Conservation (phyloP, 1,140 invertebrate genomes). For the Heterodera schachtii region DNA sequence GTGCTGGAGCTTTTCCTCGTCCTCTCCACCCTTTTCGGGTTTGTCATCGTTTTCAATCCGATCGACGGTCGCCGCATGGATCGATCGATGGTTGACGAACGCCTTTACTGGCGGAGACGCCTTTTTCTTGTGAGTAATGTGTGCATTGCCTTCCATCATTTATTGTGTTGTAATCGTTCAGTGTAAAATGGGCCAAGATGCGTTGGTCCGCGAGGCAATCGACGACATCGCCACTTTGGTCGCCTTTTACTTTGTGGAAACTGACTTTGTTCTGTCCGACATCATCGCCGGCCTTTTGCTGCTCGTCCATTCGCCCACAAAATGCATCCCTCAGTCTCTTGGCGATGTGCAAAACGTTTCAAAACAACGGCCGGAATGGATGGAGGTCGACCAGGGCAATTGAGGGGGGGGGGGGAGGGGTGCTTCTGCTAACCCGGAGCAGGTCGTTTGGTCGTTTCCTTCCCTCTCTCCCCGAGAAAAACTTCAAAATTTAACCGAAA, state of each 20-base stretch:
- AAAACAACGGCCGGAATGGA: slow-evolving; percentile 32
- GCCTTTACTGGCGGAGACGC: slow-evolving; percentile 48
- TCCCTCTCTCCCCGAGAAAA: too few species aligned
- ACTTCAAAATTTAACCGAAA: too few species aligned
- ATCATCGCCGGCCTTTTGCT: slow-evolving; percentile 82
- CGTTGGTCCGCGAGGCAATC: slow-evolving; percentile 54
- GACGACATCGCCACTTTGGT: slow-evolving; percentile 59
- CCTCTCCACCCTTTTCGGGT: slow-evolving; percentile 49
- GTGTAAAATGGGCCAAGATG: slow-evolving; percentile 63
- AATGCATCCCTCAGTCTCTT: slow-evolving; percentile 29
- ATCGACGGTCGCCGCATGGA: slow-evolving; percentile 49
- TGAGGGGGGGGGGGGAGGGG: not conserved
- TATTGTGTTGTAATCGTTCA: slow-evolving; percentile 22
- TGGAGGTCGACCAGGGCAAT: slow-evolving; percentile 10
- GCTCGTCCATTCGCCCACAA: slow-evolving; percentile 67
- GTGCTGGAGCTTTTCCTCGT: slow-evolving; percentile 60
- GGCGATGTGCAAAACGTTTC: slow-evolving; percentile 27
- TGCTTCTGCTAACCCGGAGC: not conserved
- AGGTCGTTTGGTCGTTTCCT: not conserved
- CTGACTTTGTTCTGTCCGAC: slow-evolving; percentile 83
- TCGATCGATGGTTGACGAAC: slow-evolving; percentile 46
- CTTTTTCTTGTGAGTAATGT: slow-evolving; percentile 43
- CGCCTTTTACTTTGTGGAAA: slow-evolving; percentile 56
- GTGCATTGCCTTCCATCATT: not conserved
- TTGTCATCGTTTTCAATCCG: slow-evolving; percentile 61